Conservation (phyloP, 2,113 vertebrate genomes). For the Toxostoma redivivum region DNA sequence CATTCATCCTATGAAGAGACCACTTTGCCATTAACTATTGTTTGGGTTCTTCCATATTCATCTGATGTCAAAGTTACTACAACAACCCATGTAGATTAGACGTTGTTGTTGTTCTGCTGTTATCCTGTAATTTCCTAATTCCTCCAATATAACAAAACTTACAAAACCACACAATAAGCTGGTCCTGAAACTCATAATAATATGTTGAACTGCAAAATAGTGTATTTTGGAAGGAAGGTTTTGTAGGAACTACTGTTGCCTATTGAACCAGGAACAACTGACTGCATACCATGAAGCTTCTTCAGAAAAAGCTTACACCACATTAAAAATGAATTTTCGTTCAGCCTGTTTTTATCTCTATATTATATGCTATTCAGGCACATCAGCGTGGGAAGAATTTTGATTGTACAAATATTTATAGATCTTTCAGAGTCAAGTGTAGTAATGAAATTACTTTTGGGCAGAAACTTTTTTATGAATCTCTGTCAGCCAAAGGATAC, state of each 20-base stretch:
- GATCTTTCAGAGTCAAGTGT: background rate
- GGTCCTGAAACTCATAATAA: background rate
- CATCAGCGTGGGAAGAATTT: background rate
- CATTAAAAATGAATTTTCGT: background rate
- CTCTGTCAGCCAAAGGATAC: background rate
- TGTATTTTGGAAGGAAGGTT: background rate
- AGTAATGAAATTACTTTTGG: background rate
- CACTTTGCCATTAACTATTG: background rate
- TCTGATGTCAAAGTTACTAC: background rate
- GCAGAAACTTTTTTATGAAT: background rate
- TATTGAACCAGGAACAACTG: background rate
- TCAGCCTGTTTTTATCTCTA: background rate
- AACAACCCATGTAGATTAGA: background rate
- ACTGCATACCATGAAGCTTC: background rate
- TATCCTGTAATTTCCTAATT: background rate
- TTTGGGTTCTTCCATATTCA: background rate
- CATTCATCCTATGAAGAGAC: background rate
- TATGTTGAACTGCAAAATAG: background rate
- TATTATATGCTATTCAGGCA: background rate
- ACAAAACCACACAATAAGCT: background rate
- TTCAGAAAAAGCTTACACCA: background rate
- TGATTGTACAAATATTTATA: background rate
- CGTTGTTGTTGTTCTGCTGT: background rate
- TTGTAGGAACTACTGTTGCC: background rate
- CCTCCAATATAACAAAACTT: background rate